A percentile compares a stretch with the other conserved stretches of the same genome.
Evolutionary conservation across 1,140 invertebrate species (phyloP).

Genomic region (Ditylenchus dipsaci): DNA sequence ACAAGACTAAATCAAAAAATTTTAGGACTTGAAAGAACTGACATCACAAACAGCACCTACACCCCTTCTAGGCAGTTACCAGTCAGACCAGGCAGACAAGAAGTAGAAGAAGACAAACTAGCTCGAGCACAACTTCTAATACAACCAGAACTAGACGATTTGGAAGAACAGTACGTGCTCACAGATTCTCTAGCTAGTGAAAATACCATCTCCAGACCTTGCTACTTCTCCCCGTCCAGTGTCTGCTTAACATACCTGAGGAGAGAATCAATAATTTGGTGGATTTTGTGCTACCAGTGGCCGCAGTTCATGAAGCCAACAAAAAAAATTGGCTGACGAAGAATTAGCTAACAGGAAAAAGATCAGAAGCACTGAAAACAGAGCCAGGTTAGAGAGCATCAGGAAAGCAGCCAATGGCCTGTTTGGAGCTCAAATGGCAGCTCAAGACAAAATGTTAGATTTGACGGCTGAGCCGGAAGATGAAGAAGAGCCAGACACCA

Average conservation of each 20-base stretch:
- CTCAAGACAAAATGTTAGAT: background rate
- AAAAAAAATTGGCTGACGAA: no score
- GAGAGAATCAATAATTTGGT: background rate
- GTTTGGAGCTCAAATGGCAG: background rate
- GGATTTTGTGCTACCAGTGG: background rate
- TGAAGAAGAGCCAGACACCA: background rate
- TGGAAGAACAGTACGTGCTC: background rate
- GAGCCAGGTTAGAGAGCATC: background rate
- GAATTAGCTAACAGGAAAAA: no score
- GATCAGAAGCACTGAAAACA: no score
- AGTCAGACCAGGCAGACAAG: no score
- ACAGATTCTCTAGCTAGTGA: background rate
- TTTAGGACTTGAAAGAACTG: no score
- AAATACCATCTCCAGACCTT: constrained; percentile 7
- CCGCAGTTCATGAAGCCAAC: background rate
- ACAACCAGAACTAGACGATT: no score
- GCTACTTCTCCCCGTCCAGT: constrained; percentile 23
- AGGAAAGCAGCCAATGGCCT: background rate
- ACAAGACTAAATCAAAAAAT: no score
- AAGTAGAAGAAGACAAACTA: no score
- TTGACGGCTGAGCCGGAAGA: background rate
- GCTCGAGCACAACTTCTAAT: no score
- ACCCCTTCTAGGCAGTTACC: no score
- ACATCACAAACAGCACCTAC: no score
- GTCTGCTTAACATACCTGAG: constrained; percentile 12